Evolutionary conservation across 92 coral and sea anemone species (phyloP).

Genomic region (Phenganax subtilis): DNA sequence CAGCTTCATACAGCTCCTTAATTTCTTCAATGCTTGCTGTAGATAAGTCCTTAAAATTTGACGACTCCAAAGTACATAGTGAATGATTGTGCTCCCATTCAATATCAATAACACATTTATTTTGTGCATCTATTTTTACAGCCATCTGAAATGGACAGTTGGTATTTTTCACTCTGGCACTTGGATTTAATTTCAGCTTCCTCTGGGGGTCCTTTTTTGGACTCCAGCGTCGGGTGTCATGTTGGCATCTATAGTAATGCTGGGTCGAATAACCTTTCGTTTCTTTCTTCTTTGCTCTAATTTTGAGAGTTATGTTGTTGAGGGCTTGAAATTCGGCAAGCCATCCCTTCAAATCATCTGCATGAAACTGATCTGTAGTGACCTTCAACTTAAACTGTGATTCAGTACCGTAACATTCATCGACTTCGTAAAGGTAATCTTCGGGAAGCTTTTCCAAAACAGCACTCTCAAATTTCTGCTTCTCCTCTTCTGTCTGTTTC

Average conservation of each 20-base stretch:
- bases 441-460: slow-evolving; percentile 28
- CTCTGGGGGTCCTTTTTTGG: slow-evolving; percentile 45
- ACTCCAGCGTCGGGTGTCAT: slow-evolving; percentile 45
- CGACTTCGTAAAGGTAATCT: slow-evolving; percentile 8
- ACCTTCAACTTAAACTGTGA: slow-evolving; percentile 11
- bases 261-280: slow-evolving; percentile 38
- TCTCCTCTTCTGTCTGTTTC: slow-evolving; percentile 16
- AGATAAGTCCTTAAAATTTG: slow-evolving; percentile 29
- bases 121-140: slow-evolving; percentile 20
- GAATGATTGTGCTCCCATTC: slow-evolving; percentile 41
- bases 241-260: slow-evolving; percentile 45
- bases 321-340: slow-evolving; percentile 39
- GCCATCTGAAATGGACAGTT: slow-evolving; percentile 32
- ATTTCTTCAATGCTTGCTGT: slow-evolving; percentile 20
- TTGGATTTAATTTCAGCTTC: slow-evolving; percentile 33
- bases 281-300: slow-evolving; percentile 49
- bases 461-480: slow-evolving; percentile 3
- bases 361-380: background rate
- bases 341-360: background rate
- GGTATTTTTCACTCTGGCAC: slow-evolving; percentile 30
- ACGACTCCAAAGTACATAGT: slow-evolving; percentile 30
- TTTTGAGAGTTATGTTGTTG: slow-evolving; percentile 43
- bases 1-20: slow-evolving; percentile 58
- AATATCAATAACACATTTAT: slow-evolving; percentile 26
- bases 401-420: slow-evolving; percentile 10